These are phyloP conservation scores for Drosophila bocki DNA, from an alignment of 1,140 invertebrate species.

Conservation along the genomic window DNA sequence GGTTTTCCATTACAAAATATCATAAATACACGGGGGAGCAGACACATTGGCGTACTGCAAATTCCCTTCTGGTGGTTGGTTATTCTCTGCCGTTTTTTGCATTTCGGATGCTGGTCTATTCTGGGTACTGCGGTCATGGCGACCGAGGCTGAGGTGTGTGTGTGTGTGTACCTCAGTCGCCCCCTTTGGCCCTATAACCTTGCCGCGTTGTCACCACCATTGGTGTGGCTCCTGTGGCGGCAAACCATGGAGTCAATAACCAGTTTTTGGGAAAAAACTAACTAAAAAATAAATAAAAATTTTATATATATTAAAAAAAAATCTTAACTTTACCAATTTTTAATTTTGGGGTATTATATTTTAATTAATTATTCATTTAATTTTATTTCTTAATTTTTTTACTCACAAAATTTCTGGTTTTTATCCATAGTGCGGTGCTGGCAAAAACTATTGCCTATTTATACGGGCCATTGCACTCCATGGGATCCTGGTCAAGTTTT, in stretches of 20 bases:
- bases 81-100: constrained; percentile 13
- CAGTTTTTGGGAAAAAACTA: neutral
- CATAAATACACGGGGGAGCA: constrained; percentile 40
- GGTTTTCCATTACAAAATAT: constrained; percentile 54
- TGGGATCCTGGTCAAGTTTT: constrained; percentile 27
- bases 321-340: too few relatives aligned
- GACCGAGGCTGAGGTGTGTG: constrained; percentile 10
- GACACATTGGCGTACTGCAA: constrained; percentile 13
- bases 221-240: constrained; percentile 35
- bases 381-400: neutral
- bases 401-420: neutral
- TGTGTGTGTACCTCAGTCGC: neutral
- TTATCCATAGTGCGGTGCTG: neutral
- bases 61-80: constrained; percentile 21
- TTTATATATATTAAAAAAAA: too few relatives aligned
- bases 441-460: constrained; percentile 54
- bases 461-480: constrained; percentile 16
- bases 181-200: neutral
- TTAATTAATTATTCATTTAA: too few relatives aligned
- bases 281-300: too few relatives aligned
- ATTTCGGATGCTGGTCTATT: constrained; percentile 20
- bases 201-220: constrained; percentile 26
- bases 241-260: neutral
- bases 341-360: too few relatives aligned
- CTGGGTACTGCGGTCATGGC: constrained; percentile 32